Evolutionary conservation across 2,797 vertebrate genomes (phyloP), one percentile per base, ranked within the genome.

Genomic region (Acrossocheilus wenchowensis): DNA sequence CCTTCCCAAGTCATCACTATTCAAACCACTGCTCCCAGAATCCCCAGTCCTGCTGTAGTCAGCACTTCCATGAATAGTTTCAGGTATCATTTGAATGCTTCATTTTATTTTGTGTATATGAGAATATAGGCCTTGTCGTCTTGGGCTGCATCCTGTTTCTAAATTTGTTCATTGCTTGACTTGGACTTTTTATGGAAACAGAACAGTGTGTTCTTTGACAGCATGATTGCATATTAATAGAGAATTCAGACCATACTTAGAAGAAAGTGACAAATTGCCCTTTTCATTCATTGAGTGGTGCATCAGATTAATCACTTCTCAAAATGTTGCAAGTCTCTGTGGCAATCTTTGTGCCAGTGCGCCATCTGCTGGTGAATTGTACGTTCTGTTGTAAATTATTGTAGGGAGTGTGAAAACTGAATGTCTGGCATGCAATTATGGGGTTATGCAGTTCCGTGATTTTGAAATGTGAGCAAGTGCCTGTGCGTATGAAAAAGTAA

Each of bases 31-130:
- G 91, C 94, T 91, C 89, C 96, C 87, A 95, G 95, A 90, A 91
- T 95, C 90, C 94, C 95, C 92, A 97, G 95, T 90, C 95, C 97
- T 93, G 94, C 95, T 92, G 91, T 96, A 95, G 95, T 96, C 96
- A 96, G 93, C 95, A 95, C 95, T 93, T 92, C 93, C 94, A 93
- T 95, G 91, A 95, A 96, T 87, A 95, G 94, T 90, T 94, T 91
- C 96, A 99, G 97, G 98, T 99, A 98, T 93, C 80, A 36, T 48
- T 92, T 90, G 88, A 91, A 87, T 73, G 41, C 21, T 73, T 78
- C 0, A 2, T 36, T 73, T 45, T 34, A 19, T 23, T 79, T 39
- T 84, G 86, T 64, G 45, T 85, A 64, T 68, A 30, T 36, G 43
- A 72, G 45, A 23, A 41, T 78, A 71, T 41, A 66, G 45, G 41